Evolutionary conservation across 2,888 invertebrate genomes (phyloP).

Genomic region (Cheilosia vernalis): DNA sequence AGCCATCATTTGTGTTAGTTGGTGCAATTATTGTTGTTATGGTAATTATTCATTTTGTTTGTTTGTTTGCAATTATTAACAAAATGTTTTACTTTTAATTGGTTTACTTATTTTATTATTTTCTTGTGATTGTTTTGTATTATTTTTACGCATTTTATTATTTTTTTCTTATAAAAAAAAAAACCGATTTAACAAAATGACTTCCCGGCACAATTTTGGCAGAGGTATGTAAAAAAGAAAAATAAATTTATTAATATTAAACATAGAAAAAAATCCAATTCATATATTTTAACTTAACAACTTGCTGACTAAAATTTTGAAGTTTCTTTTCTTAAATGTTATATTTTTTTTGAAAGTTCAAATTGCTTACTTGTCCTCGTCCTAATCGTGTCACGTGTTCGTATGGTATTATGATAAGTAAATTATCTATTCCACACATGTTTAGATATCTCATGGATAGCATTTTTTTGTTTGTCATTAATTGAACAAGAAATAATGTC

Average conservation of each 20-base stretch:
- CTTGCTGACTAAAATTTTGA: constrained; percentile 21
- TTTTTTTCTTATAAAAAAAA: constrained; percentile 61
- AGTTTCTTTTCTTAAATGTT: constrained; percentile 31
- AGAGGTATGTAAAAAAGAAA: constrained; percentile 82
- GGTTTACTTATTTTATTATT: constrained; percentile 37
- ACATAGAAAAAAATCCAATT: constrained; percentile 30
- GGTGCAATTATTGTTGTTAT: constrained; percentile 32
- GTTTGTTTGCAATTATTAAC: constrained; percentile 26
- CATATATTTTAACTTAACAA: constrained; percentile 50
- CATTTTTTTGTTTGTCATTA: constrained; percentile 5
- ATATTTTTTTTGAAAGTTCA: constrained; percentile 58
- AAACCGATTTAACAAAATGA: constrained; percentile 79
- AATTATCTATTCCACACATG: constrained; percentile 18
- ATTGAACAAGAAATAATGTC: background rate
- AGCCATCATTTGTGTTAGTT: constrained; percentile 25
- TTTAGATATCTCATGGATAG: background rate
- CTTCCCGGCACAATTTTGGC: constrained; percentile 84
- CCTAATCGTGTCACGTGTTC: constrained; percentile 60
- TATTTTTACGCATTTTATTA: constrained; percentile 41
- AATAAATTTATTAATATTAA: constrained; percentile 65
- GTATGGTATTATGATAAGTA: constrained; percentile 37
- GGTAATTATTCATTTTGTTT: constrained; percentile 48
- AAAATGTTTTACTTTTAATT: constrained; percentile 35
- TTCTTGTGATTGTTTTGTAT: constrained; percentile 44
- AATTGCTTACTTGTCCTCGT: constrained; percentile 72